These are phyloP conservation scores for Thaleichthys pacificus DNA, from an alignment of 2,797 vertebrate species.

Conservation along the genomic window DNA sequence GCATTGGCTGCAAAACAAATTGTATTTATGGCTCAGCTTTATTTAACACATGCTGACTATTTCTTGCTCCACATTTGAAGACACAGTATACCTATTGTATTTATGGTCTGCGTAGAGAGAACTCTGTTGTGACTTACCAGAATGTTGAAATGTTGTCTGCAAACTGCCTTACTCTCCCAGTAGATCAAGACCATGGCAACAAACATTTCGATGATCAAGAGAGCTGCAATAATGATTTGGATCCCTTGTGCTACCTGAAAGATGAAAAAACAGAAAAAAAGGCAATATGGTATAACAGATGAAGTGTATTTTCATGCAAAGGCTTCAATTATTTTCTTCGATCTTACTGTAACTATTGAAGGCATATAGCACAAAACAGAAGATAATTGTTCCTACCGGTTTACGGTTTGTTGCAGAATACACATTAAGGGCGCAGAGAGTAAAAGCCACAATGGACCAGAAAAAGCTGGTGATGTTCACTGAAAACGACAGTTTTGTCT, in stretches of 20 bases:
- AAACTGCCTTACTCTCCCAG: slow-evolving; percentile 75
- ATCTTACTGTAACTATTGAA: too few species aligned
- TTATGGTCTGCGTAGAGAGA: background rate
- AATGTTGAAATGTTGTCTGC: slow-evolving; percentile 71
- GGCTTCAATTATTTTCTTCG: too few species aligned
- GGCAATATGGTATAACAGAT: background rate
- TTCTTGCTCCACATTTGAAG: too few species aligned
- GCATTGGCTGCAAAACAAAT: slow-evolving; percentile 59
- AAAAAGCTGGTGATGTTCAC: slow-evolving; percentile 72
- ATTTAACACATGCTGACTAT: too few species aligned
- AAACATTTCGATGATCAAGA: slow-evolving; percentile 56
- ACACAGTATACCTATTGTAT: too few species aligned
- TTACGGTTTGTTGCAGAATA: rapidly evolving
- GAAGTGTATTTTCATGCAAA: too few species aligned
- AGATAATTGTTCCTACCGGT: slow-evolving; percentile 20
- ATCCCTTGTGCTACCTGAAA: slow-evolving; percentile 15
- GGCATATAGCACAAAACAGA: background rate
- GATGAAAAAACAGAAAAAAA: background rate
- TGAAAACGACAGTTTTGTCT: slow-evolving; percentile 72
- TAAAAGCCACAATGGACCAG: slow-evolving; percentile 48
- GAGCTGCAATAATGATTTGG: background rate
- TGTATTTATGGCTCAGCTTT: too few species aligned
- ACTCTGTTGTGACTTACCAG: slow-evolving; percentile 57
- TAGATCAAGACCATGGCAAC: slow-evolving; percentile 59
- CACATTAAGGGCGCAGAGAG: rapidly evolving